Evolutionary conservation across 2,888 invertebrate species (phyloP), one percentile per base, ranked within the genome.

Genomic region (Dryomyza anilis): DNA sequence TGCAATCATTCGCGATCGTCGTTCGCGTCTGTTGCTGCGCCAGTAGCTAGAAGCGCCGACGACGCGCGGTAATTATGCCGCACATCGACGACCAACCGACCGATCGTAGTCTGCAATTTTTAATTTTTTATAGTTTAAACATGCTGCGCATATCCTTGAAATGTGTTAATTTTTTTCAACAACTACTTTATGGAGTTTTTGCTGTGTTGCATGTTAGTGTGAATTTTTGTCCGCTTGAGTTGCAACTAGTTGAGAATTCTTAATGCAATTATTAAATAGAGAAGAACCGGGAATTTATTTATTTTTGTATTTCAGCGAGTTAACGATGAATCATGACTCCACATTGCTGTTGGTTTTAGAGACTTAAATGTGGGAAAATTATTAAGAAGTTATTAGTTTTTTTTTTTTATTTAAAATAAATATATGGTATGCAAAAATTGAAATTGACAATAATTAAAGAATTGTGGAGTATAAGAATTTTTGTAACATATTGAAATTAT

Each of bases 131-230:
- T 61, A 21, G 39, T 61, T 52, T 36, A 36, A 61, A 36, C 50
- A 61, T 61, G 60, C 39, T 36, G 25, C 23, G 52, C 60, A 61
- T 36, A 61, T 61, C 60, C 60, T 61, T 61, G 52, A 61, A 61
- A 61, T 61, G 60, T 61, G 60, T 45, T 39, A 61, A 52, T 6
- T 46, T 46, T 52, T 23, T 12, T 23, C 14, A 39, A n/a, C 50
- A 25, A 21, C n/a, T 52, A 25, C 12, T n/a, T n/a, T n/a, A 36
- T 36, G 56, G 39, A 7, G 21, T 33, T 19, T 21, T 56, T 39
- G 23, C 25, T 8, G 27, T 14, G 25, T 57, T 33, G 33, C 60
- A 61, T 25, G 5, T 7, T 14, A 39, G 52, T 50, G 39, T 61
- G 60, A 50, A 36, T 52, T 52, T 50, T 19, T 52, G 48, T 10